These are phyloP conservation scores for Brachionus manjavacas DNA, from an alignment of 1,140 invertebrate species.

Conservation along the genomic window DNA sequence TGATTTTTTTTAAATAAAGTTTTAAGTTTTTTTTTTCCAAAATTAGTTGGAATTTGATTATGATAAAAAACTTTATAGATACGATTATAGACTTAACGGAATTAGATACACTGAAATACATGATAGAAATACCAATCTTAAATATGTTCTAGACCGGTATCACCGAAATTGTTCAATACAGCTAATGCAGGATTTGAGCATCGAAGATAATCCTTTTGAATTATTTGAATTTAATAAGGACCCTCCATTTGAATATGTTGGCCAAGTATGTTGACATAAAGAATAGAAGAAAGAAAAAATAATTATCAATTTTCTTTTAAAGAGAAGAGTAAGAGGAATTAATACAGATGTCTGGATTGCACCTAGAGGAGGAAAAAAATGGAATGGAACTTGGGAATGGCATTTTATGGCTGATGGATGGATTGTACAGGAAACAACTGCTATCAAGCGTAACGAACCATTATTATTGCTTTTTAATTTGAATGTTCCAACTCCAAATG, in stretches of 20 bases:
- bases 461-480: background rate
- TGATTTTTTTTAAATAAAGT: background rate
- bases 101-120: constrained; percentile 12
- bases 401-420: constrained; percentile 41
- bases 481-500: background rate
- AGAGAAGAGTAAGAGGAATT: constrained; percentile 39
- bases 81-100: background rate
- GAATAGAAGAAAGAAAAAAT: background rate
- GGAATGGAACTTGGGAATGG: constrained; percentile 15
- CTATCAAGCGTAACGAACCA: constrained; percentile 13
- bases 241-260: constrained; percentile 33
- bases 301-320: background rate
- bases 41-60: constrained; percentile 30
- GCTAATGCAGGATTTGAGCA: background rate
- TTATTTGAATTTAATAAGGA: constrained; percentile 27
- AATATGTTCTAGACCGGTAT: background rate
- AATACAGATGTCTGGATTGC: constrained; percentile 40
- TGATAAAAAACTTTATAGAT: constrained; percentile 33
- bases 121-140: constrained; percentile 17
- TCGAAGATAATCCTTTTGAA: background rate
- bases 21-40: background rate
- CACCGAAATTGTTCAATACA: constrained; percentile 16
- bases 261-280: background rate
- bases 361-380: background rate
- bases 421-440: constrained; percentile 35